These are phyloP conservation scores for Xylophagus ater DNA, from an alignment of 2,888 invertebrate genomes.

Conservation along the genomic window DNA sequence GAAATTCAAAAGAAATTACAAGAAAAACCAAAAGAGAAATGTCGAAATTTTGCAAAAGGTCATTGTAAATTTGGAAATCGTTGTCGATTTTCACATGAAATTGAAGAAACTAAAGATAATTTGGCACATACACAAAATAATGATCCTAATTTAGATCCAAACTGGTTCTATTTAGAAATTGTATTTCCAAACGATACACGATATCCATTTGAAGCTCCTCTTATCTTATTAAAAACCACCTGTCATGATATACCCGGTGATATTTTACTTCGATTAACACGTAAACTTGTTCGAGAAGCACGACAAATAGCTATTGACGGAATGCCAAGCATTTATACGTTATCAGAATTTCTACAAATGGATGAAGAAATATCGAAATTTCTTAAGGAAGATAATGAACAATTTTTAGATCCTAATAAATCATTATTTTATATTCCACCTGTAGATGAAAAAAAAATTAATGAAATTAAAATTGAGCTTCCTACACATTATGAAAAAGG, in stretches of 20 bases:
- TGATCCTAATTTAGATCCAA: constrained; percentile 34
- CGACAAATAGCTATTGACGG: constrained; percentile 52
- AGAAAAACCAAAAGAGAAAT: constrained; percentile 47
- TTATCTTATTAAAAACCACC: constrained; percentile 55
- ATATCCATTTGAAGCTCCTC: constrained; percentile 65
- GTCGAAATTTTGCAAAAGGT: constrained; percentile 49
- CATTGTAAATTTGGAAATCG: constrained; percentile 62
- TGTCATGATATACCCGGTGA: constrained; percentile 51
- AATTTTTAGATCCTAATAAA: constrained; percentile 44
- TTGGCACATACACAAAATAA: constrained; percentile 21
- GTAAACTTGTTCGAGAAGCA: constrained; percentile 58
- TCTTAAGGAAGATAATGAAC: constrained; percentile 45
- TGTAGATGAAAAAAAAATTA: not conserved
- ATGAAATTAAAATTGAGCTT: constrained; percentile 22
- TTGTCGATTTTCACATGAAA: constrained; percentile 62
- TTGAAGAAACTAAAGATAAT: constrained; percentile 30
- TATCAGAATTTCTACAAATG: constrained; percentile 58
- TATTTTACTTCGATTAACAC: constrained; percentile 53
- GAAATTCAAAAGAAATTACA: constrained; percentile 35
- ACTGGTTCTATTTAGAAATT: constrained; percentile 57
- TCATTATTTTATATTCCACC: constrained; percentile 46
- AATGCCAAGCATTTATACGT: constrained; percentile 58
- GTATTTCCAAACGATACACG: constrained; percentile 57
- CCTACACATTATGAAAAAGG: constrained; percentile 58
- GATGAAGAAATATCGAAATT: constrained; percentile 53